These are phyloP conservation scores for Myocastor coypus DNA, from an alignment of 2,113 vertebrate species.

Conservation along the genomic window DNA sequence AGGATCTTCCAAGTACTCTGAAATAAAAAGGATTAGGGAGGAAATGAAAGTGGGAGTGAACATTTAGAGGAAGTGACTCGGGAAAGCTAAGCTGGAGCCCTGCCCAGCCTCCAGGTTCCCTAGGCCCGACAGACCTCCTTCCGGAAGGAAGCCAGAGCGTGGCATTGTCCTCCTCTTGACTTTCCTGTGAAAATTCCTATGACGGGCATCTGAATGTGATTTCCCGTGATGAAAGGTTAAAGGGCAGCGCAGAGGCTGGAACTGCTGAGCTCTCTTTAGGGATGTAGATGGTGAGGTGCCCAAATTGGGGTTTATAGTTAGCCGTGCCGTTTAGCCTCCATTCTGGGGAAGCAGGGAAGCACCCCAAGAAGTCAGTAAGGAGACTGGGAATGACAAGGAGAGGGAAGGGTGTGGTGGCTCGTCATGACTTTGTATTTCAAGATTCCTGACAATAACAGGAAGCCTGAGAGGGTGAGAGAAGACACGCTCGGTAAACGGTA, in stretches of 20 bases:
- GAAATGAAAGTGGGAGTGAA: neutral
- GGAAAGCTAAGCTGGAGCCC: neutral
- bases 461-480: neutral
- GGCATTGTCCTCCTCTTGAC: too few relatives aligned
- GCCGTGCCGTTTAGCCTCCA: neutral
- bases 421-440: neutral
- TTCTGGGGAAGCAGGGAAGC: neutral
- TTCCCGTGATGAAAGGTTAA: neutral
- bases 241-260: neutral
- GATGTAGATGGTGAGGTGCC: too few relatives aligned
- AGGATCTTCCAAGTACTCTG: neutral
- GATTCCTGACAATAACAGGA: neutral
- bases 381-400: constrained; percentile 4
- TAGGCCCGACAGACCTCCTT: neutral
- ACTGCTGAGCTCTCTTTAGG: neutral
- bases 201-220: neutral
- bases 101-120: neutral
- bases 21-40: neutral
- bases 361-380: neutral
- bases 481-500: neutral
- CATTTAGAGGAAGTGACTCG: neutral
- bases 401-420: neutral
- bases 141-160: too few relatives aligned
- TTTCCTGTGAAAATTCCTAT: neutral
- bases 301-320: neutral